These are phyloP conservation scores for Epizoanthus illoricatus DNA, from an alignment of 92 coral and sea anemone genomes.

Conservation along the genomic window DNA sequence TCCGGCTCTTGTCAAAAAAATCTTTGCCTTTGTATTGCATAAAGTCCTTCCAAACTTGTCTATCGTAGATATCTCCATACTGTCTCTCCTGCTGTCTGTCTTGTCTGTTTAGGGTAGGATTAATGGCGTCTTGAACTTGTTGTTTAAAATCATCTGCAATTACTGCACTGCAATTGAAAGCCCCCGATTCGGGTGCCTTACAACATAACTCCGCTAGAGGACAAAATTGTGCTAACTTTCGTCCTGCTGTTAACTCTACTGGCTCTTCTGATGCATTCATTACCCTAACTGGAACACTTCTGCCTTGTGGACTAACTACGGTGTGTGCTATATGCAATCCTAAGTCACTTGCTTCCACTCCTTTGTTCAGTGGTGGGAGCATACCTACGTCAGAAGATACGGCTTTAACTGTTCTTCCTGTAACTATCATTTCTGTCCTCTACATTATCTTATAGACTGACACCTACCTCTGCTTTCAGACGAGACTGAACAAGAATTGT, in stretches of 20 bases:
- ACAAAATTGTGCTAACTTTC: slow-evolving; percentile 39
- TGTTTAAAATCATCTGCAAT: no score
- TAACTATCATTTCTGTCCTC: slow-evolving; percentile 39
- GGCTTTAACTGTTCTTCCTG: slow-evolving; percentile 34
- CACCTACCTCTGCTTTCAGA: slow-evolving; percentile 17
- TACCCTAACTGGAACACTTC: slow-evolving; percentile 37
- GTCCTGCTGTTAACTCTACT: slow-evolving; percentile 12
- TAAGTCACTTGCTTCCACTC: neutral
- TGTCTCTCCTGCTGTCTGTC: neutral
- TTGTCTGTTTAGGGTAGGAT: no score
- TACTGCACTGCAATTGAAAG: no score
- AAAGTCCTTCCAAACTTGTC: slow-evolving; percentile 53
- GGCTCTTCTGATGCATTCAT: slow-evolving; percentile 31
- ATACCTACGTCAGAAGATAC: slow-evolving; percentile 38
- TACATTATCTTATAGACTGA: slow-evolving; percentile 7
- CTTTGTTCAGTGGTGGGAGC: slow-evolving; percentile 4
- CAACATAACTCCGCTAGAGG: slow-evolving; percentile 17
- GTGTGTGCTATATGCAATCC: slow-evolving; percentile 46
- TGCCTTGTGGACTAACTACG: slow-evolving; percentile 40
- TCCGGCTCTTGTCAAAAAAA: slow-evolving; percentile 10
- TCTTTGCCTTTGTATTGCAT: neutral
- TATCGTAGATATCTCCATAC: slow-evolving; percentile 49
- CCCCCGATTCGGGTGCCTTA: slow-evolving; percentile 7
- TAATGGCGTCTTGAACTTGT: no score
- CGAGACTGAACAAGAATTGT: slow-evolving; percentile 15